Evolutionary conservation across 1,140 invertebrate species (phyloP).

Genomic region (Kradibia gibbosae): DNA sequence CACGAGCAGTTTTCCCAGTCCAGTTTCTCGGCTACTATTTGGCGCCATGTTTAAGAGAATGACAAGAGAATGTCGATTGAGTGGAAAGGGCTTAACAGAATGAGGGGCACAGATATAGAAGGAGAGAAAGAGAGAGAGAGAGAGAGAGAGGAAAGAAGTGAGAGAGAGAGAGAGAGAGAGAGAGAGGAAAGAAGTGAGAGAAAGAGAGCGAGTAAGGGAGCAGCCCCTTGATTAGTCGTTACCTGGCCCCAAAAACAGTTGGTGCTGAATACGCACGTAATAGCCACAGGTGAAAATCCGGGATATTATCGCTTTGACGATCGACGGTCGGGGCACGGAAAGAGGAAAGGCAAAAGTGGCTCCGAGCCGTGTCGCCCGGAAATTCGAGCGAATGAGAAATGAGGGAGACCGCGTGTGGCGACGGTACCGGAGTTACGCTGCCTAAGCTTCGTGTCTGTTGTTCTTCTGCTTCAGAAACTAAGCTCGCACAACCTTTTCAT

Average conservation of each 20-base stretch:
- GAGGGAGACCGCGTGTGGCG: neutral
- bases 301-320: neutral
- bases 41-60: too few relatives aligned
- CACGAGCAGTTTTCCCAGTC: neutral
- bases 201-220: too few relatives aligned
- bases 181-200: too few relatives aligned
- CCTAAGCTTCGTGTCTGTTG: neutral
- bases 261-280: too few relatives aligned
- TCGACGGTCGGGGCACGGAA: neutral
- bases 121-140: too few relatives aligned
- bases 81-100: too few relatives aligned
- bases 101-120: too few relatives aligned
- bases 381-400: neutral
- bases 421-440: neutral
- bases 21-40: neutral
- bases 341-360: neutral
- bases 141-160: too few relatives aligned
- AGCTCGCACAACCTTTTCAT: neutral
- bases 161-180: too few relatives aligned
- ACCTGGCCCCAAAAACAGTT: too few relatives aligned
- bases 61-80: too few relatives aligned
- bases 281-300: neutral
- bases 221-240: too few relatives aligned
- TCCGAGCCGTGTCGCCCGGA: slow-evolving; percentile 8
- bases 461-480: neutral